Evolutionary conservation across 30 jellyfish, hydroid and myxozoan species (phyloP), one percentile per base, ranked within the genome.

Genomic region (Hydractinia echinata): DNA sequence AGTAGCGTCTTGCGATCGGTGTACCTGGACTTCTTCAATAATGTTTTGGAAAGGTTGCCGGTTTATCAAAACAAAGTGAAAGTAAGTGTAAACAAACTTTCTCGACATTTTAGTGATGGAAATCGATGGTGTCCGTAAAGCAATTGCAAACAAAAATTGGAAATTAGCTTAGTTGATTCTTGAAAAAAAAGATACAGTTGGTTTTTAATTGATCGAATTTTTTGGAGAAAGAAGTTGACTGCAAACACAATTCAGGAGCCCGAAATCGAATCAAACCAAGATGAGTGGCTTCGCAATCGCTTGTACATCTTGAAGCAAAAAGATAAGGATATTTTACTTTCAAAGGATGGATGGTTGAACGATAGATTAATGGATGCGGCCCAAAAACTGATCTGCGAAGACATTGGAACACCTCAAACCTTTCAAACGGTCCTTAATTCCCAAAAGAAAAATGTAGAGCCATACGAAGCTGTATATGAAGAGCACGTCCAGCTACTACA

Each of bases 231-330:
- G 19, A 11, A 13, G 69, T 58, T 58, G 44, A 30, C 44, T 58
- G 18, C 69, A 13, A 58, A 58, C 15, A 58, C 69, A 18, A 58
- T 13, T 58, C 69, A 58, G 1, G 15, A 11, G 19, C 69, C 69
- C 69, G 69, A 58, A 58, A 58, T 18, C 19, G 69, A 58, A 58
- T 58, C 69, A 58, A 58, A 58, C 3, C 44, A 30, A 30, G 44
- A 30, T 30, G 69, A 58, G 69, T 58, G 69, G 69, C 69, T 58
- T 58, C 69, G 19, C 19, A 58, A 58, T 18, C 69, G 69, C 69
- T 58, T 58, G 69, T 58, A 58, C 3, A 58, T 58, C 19, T 58
- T 58, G 19, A 1, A 18, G 18, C 69, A 58, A 11, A 3, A 58
- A 58, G 69, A 58, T 58, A 58, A 58, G 69, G 19, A 58, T 18